These are phyloP conservation scores for Oxycera nigricornis DNA, from an alignment of 2,888 invertebrate genomes.

Conservation along the genomic window DNA sequence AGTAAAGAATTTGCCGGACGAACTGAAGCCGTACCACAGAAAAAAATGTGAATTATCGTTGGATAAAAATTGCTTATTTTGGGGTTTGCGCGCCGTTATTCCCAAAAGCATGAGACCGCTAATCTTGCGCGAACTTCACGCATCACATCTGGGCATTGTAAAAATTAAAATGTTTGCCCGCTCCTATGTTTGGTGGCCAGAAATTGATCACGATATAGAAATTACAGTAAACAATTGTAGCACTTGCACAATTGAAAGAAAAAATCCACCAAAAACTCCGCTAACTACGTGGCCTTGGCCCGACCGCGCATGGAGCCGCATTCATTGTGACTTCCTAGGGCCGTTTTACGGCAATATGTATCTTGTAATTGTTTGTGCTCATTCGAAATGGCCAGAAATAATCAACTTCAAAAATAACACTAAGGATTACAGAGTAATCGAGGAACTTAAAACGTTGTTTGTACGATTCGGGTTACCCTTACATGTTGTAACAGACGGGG, in stretches of 20 bases:
- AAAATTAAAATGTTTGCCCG: conserved; percentile 36
- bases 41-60: conserved; percentile 46
- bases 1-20: background rate
- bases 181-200: conserved; percentile 48
- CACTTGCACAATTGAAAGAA: background rate
- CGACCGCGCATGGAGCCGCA: conserved; percentile 44
- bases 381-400: conserved; percentile 19
- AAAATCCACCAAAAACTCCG: background rate
- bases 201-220: conserved; percentile 46
- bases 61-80: conserved; percentile 31
- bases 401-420: background rate
- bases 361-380: background rate
- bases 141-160: conserved; percentile 31
- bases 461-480: background rate
- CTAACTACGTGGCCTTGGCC: conserved; percentile 41
- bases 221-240: conserved; percentile 42
- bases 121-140: conserved; percentile 38
- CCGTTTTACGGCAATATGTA: background rate
- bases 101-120: conserved; percentile 30
- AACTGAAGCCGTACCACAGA: background rate
- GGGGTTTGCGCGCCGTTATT: conserved; percentile 39
- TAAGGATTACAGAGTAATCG: background rate
- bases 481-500: background rate
- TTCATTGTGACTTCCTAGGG: conserved; percentile 43
- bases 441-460: background rate